phyloP scores from a whole-genome alignment of 1,140 invertebrate genomes.

The Heliconius eleuchia region DNA sequence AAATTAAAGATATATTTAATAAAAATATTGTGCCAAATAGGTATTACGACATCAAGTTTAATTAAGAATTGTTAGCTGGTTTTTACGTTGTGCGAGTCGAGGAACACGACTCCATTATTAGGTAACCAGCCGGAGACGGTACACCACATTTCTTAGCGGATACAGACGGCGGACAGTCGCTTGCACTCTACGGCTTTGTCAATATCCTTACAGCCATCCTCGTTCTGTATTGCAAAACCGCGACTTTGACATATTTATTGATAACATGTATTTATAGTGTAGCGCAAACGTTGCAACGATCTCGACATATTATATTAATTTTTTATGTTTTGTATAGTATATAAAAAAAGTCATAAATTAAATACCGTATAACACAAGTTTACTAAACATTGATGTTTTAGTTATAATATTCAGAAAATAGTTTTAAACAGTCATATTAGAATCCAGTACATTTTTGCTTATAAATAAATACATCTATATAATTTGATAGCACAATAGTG shows the following conservation, averaged over 20 bases:
- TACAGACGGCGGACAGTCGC: slow-evolving; percentile 28
- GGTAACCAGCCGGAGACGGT: slow-evolving; percentile 19
- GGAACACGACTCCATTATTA: slow-evolving; percentile 14
- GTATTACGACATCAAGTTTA: not conserved
- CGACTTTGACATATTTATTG: slow-evolving; percentile 22
- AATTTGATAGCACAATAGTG: too few relatives aligned
- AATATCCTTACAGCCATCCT: slow-evolving; percentile 46
- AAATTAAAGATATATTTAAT: too few relatives aligned
- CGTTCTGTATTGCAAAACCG: slow-evolving; percentile 39
- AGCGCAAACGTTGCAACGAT: slow-evolving; percentile 27
- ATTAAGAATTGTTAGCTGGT: slow-evolving; percentile 7
- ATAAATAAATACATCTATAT: too few relatives aligned
- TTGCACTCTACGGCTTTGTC: slow-evolving; percentile 30
- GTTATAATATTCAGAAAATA: too few relatives aligned
- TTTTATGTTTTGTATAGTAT: not conserved
- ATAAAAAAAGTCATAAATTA: not conserved
- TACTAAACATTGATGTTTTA: too few relatives aligned
- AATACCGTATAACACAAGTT: too few relatives aligned
- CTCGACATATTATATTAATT: not conserved
- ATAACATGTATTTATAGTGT: slow-evolving; percentile 24
- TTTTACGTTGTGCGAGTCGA: slow-evolving; percentile 1
- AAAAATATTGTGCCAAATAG: not conserved
- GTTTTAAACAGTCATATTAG: too few relatives aligned
- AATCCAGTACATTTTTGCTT: too few relatives aligned
- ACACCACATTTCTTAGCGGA: slow-evolving; percentile 34